Base-by-base conservation (phyloP, 1,140 invertebrate genomes). In the Carposina sasakii region DNA sequence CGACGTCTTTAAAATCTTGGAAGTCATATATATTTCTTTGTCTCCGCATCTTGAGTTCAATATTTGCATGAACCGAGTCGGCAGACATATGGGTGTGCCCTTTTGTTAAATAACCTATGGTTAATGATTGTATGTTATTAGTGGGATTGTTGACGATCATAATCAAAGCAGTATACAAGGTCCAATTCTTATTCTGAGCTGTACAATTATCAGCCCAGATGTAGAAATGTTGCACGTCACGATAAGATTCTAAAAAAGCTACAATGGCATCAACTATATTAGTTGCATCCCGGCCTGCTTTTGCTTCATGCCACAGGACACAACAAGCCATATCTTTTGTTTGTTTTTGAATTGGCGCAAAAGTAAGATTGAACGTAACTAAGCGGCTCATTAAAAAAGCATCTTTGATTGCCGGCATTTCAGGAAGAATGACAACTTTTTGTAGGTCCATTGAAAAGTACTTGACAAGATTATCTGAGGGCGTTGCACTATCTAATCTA, bases 291-390 rank as follows among this genome's bases (percentile, higher is more conserved):
- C 48, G 21, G 16, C 40, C 48, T 24, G 48, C 34, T 37, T 30
- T n/a, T n/a, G 34, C 17, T 39, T 45, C 36, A 31, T 52, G 42
- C 34, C 22, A 46, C 13, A 52, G 24, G 16, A 40, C 40, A 43
- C 28, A 51, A 16, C 16, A 30, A 20, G 23, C 33, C 13, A 40
- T 21, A 42, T 49, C 19, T 19, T 28, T 33, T 33, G 3, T 40
- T 39, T 12, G n/a, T n/a, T 48, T 48, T 36, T 54, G 13, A 36
- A 48, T 48, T n/a, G 52, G 45, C 21, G 44, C 52, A 48, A 48
- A 54, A 15, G 45, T 54, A 36, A 48, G 26, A 48, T 54, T 54
- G 48, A 52, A 52, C 9, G 49, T 45, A 19, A 52, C 20, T 28
- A 52, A 47, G 16, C 43, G 26, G 33, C 42, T 52, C 21, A 52